These are phyloP conservation scores for Helobdella robusta DNA, from an alignment of 2,888 invertebrate species.

Conservation along the genomic window DNA sequence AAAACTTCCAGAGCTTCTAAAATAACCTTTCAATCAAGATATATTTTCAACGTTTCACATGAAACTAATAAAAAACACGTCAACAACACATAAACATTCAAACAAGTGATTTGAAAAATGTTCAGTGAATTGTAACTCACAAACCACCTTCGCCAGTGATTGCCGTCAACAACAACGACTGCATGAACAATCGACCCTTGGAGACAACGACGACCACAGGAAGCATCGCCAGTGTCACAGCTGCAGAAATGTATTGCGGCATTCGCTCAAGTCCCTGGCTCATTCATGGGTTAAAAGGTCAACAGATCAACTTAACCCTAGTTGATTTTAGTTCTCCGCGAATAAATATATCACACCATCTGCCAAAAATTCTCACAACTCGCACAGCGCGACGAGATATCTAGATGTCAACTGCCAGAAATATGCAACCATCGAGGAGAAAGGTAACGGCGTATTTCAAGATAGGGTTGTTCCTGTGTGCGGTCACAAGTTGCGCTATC, in stretches of 20 bases:
- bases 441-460: background rate
- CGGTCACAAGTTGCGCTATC: conserved; percentile 22
- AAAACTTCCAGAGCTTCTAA: no score
- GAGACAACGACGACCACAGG: conserved; percentile 26
- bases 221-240: conserved; percentile 31
- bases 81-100: no score
- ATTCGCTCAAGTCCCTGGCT: conserved; percentile 32
- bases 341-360: background rate
- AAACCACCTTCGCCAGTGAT: no score
- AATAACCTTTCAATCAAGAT: no score
- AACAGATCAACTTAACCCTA: conserved; percentile 29
- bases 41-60: no score
- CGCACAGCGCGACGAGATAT: background rate
- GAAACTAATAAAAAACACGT: no score
- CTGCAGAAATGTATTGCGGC: conserved; percentile 29
- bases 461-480: conserved; percentile 22
- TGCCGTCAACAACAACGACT: conserved; percentile 29
- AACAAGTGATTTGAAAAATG: no score
- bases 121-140: no score
- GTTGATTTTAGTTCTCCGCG: conserved; percentile 27
- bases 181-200: conserved; percentile 26
- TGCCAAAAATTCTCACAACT: conserved; percentile 6
- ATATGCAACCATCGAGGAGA: background rate
- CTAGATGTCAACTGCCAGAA: background rate
- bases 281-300: conserved; percentile 28